Base-by-base conservation (phyloP, 2,888 invertebrate genomes). In the Gonocerus acuteangulatus region DNA sequence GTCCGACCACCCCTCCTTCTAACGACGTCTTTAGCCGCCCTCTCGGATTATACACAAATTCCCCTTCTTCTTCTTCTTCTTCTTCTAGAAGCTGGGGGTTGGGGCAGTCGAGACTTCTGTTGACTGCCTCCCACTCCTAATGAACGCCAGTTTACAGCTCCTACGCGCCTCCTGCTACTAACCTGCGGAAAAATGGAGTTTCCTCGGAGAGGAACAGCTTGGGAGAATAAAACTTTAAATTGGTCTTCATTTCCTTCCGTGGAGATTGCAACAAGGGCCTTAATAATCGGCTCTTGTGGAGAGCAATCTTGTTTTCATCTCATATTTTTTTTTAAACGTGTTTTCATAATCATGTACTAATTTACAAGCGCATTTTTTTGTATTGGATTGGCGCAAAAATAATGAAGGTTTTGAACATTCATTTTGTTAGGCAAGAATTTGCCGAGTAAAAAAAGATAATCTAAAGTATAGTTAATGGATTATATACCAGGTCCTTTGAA, bases 91-190 rank as follows among this genome's bases (percentile, higher is more conserved):
- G 18, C 18, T 23, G 51, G 42, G 48, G 36, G 59, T 4, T 49
- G 9, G 6, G 22, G 22, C 23, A 9, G 27, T 6, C 4, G 27
- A 9, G 9, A 4, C 27, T 9, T 9, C 39, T 39, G 39, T 39
- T 39, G 39, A 39, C 39, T 4, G n/a, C 7, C 3, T n/a, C 15
- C 4, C 4, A 3, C 3, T n/a, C n/a, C 54, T 54, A 16, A 54
- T 54, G 54, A 54, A 54, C 36, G 54, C 54, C 13, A 39, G 54
- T 54, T 54, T 54, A 42, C 54, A 51, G 51, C 36, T 51, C 34
- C 32, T 51, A 51, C 16, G 18, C 19, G n/a, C 36, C 36, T 15
- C 51, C 27, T 27, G 27, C 27, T 4, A 6, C 9, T 27, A 27
- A 27, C 27, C 27, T 27, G 4, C 27, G 27, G 27, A 27, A 27